Conservation (phyloP, 2,888 invertebrate species). For the Thecophora atra region DNA sequence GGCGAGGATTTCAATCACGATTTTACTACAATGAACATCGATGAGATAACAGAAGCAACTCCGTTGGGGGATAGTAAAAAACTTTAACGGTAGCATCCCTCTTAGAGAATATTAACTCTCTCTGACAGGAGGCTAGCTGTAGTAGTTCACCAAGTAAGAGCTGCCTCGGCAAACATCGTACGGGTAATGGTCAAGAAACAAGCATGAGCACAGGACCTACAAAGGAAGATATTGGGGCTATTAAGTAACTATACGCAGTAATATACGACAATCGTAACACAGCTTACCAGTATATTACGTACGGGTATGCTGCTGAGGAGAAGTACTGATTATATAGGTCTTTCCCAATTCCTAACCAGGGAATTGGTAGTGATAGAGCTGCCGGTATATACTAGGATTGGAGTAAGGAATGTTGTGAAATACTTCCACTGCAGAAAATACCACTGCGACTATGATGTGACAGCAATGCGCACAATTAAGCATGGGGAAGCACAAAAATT, state of each 20-base stretch:
- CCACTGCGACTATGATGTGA: too few species aligned
- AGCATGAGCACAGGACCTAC: background rate
- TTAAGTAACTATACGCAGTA: background rate
- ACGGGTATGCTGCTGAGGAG: background rate
- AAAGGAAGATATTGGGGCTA: background rate
- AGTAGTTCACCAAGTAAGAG: background rate
- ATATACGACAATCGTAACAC: background rate
- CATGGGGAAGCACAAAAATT: too few species aligned
- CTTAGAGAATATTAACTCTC: too few species aligned
- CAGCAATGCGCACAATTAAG: too few species aligned
- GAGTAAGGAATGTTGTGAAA: background rate
- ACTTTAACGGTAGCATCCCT: background rate
- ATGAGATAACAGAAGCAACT: background rate
- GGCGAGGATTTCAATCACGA: background rate
- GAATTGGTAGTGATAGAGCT: background rate
- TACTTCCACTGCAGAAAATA: too few species aligned
- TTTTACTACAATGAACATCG: background rate
- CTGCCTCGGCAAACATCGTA: background rate
- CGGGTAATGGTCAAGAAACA: background rate
- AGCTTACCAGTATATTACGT: background rate
- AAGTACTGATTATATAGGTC: background rate
- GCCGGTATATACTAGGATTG: background rate
- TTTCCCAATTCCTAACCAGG: background rate
- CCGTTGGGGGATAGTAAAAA: background rate
- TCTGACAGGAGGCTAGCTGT: too few species aligned